These are phyloP conservation scores for Mya arenaria DNA, from an alignment of 1,140 invertebrate species.

Conservation along the genomic window DNA sequence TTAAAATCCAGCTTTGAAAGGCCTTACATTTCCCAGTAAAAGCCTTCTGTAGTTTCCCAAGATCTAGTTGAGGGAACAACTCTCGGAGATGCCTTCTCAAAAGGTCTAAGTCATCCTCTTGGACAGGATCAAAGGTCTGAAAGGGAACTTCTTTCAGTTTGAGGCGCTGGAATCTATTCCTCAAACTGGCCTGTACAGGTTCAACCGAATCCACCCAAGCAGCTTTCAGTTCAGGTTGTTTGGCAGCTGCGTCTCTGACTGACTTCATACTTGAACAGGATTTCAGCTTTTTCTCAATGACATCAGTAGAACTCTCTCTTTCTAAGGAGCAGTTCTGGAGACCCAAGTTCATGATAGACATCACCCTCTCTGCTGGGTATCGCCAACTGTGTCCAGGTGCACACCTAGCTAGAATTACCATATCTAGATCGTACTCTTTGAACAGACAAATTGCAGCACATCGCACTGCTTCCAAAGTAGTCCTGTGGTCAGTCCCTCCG, in stretches of 20 bases:
- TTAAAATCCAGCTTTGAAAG: background rate
- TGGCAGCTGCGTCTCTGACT: background rate
- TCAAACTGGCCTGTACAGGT: background rate
- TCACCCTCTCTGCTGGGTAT: slow-evolving; percentile 61
- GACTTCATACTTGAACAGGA: background rate
- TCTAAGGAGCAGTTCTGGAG: slow-evolving; percentile 47
- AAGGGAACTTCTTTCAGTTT: background rate
- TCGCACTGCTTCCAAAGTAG: background rate
- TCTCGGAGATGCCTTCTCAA: background rate
- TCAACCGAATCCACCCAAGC: background rate
- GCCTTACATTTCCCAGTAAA: background rate
- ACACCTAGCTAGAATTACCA: slow-evolving; percentile 48
- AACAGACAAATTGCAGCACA: background rate
- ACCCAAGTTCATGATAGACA: slow-evolving; percentile 55
- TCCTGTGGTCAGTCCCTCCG: background rate
- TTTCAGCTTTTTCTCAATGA: background rate
- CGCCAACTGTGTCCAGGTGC: slow-evolving; percentile 52
- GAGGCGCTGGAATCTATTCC: background rate
- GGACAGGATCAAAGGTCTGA: background rate
- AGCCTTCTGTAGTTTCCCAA: background rate
- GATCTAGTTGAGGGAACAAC: background rate
- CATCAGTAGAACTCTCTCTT: slow-evolving; percentile 3
- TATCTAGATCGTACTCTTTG: slow-evolving; percentile 28
- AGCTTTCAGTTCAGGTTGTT: background rate
- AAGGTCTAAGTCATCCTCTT: background rate